Evolutionary conservation across 2,113 vertebrate species (phyloP).

Genomic region (Ramphastos sulfuratus): DNA sequence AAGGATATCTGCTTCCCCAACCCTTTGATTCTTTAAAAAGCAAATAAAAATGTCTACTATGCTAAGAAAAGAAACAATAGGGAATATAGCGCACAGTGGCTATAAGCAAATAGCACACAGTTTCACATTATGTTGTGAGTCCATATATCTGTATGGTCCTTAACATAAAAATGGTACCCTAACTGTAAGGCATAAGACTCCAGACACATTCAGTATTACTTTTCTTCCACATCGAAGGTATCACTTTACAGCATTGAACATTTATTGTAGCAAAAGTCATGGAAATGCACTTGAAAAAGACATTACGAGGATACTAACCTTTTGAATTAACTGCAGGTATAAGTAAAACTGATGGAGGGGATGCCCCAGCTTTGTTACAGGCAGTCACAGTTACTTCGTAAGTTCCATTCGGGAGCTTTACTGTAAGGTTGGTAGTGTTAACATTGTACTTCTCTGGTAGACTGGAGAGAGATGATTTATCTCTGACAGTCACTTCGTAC

Average conservation of each 20-base stretch:
- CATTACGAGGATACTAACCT: constrained; percentile 59
- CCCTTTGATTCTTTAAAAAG: background rate
- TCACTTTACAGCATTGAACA: background rate
- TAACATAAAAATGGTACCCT: background rate
- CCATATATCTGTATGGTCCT: background rate
- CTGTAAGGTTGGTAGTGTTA: constrained; percentile 44
- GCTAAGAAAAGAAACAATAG: background rate
- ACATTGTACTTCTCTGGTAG: constrained; percentile 30
- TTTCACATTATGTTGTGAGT: background rate
- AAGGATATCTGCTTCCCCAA: background rate
- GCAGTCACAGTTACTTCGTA: constrained; percentile 71
- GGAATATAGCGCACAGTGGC: background rate
- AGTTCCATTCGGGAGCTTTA: constrained; percentile 61
- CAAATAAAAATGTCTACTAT: background rate
- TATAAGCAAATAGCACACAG: background rate
- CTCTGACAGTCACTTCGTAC: constrained; percentile 76
- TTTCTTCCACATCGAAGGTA: background rate
- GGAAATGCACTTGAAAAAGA: background rate
- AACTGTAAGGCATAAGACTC: background rate
- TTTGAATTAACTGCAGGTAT: constrained; percentile 70
- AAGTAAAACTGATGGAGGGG: constrained; percentile 70
- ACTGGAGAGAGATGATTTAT: constrained; percentile 8
- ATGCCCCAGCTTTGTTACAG: constrained; percentile 78
- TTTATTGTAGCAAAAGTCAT: background rate
- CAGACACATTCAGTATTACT: background rate